Base-by-base conservation (phyloP, 2,797 vertebrate species). In the Parotocinclus haroldoi region DNA sequence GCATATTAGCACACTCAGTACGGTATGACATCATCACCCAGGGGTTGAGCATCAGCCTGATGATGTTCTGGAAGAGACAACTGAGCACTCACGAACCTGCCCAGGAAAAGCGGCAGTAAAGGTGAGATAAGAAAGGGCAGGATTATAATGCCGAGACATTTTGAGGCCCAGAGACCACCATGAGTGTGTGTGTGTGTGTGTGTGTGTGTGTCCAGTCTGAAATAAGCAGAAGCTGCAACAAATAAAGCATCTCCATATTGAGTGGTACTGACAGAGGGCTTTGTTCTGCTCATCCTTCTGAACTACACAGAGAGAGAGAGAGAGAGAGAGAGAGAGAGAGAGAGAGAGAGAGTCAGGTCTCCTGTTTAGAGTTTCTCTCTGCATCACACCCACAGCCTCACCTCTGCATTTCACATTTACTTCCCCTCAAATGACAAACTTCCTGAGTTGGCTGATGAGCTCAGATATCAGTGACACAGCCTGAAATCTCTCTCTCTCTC, bases 351-450 rank as follows among this genome's bases (percentile, higher is more conserved):
- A 74, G 58, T 69, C 71, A 72, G 66, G 50, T 66, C 49, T 53
- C 51, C 45, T 42, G 40, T 42, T 42, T 42, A 7, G 7, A 36
- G 18, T 39, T 42, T 53, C 46, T 44, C 39, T 72, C 45, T 13
- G 9, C 45, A n/a, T 69, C 65, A 73, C 66, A n/a, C 66, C 48
- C 74, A 67, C 68, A 45, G 63, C 49, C 37, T 44, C 46, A 38
- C 42, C 57, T 48, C 39, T 55, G 19, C 55, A 55, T 17, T 59
- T 52, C 59, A 51, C 66, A 14, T 45, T 73, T 46, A 72, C 80
- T 78, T 83, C 81, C 67, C 50, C 66, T 53, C 58, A 71, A 80
- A 79, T 73, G 63, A 61, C 51, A 51, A 45, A 45, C 68, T 44
- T 73, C 68, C 61, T 46, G 58, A 60, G 66, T 45, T 37, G 36